phyloP scores from a whole-genome alignment of 2,797 vertebrate genomes.

The Cryptoprocta ferox region DNA sequence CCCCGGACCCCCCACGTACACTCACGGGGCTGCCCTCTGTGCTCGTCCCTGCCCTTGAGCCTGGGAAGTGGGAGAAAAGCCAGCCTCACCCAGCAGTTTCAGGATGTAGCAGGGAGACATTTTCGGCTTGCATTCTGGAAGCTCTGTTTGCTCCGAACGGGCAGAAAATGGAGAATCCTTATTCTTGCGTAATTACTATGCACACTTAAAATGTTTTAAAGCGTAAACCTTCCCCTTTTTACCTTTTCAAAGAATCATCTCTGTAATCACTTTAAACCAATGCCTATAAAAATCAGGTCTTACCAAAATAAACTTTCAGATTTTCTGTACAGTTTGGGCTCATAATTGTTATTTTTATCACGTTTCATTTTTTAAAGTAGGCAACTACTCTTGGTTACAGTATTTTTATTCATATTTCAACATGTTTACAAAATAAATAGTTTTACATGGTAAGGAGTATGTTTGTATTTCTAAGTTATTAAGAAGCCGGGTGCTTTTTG shows the following conservation, averaged over 20 bases:
- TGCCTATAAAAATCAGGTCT: slow-evolving; percentile 66
- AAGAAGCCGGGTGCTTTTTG: slow-evolving; percentile 63
- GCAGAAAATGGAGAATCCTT: neutral
- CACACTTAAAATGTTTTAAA: slow-evolving; percentile 29
- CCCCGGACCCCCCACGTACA: fast-evolving
- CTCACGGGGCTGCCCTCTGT: fast-evolving
- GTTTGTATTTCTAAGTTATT: slow-evolving; percentile 83
- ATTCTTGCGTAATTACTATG: slow-evolving; percentile 41
- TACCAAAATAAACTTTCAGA: slow-evolving; percentile 77
- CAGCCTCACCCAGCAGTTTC: neutral
- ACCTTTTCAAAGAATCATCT: slow-evolving; percentile 45
- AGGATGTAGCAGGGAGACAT: neutral
- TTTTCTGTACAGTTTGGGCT: neutral
- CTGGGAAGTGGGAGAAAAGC: neutral
- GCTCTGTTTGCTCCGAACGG: neutral
- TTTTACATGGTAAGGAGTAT: slow-evolving; percentile 84
- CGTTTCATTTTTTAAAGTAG: slow-evolving; percentile 43
- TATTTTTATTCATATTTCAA: slow-evolving; percentile 86
- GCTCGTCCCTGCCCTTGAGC: neutral
- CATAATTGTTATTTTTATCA: slow-evolving; percentile 26
- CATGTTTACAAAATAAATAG: slow-evolving; percentile 88
- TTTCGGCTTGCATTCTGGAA: neutral
- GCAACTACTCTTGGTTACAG: slow-evolving; percentile 77
- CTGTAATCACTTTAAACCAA: slow-evolving; percentile 8
- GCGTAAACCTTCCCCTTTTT: slow-evolving; percentile 41